Conservation (phyloP, 2,797 vertebrate genomes). For the Anableps anableps region DNA sequence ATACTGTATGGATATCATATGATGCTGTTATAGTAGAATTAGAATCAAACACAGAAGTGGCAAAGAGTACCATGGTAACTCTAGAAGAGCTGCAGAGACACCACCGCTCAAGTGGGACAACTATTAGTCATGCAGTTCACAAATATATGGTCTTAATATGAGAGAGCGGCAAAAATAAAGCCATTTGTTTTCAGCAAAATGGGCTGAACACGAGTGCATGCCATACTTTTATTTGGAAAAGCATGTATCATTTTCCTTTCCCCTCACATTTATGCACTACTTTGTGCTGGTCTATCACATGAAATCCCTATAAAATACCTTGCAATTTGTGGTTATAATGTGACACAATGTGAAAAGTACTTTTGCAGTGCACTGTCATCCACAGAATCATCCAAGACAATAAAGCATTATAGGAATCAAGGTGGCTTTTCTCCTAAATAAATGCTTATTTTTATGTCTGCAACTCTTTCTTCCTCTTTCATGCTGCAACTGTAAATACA, state of each 20-base stretch:
- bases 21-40: neutral
- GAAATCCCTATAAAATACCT: neutral
- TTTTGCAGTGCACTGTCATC: neutral
- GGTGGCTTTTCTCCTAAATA: neutral
- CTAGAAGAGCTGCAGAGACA: neutral
- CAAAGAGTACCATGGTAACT: neutral
- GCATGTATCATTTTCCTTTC: conserved; percentile 1
- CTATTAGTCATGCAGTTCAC: neutral
- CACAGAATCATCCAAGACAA: neutral
- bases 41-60: neutral
- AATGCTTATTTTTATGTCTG: conserved; percentile 18
- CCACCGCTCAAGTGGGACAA: neutral
- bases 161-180: neutral
- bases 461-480: conserved; percentile 1
- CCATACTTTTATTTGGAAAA: neutral
- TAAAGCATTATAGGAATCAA: conserved; percentile 8
- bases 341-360: neutral
- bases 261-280: neutral
- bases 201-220: neutral
- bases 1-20: neutral
- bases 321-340: neutral
- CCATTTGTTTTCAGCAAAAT: neutral
- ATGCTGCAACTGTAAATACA: conserved; percentile 47
- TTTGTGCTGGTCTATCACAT: neutral
- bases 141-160: neutral